Conservation (phyloP, 2,888 invertebrate genomes). For the Drosophila gaucha region DNA sequence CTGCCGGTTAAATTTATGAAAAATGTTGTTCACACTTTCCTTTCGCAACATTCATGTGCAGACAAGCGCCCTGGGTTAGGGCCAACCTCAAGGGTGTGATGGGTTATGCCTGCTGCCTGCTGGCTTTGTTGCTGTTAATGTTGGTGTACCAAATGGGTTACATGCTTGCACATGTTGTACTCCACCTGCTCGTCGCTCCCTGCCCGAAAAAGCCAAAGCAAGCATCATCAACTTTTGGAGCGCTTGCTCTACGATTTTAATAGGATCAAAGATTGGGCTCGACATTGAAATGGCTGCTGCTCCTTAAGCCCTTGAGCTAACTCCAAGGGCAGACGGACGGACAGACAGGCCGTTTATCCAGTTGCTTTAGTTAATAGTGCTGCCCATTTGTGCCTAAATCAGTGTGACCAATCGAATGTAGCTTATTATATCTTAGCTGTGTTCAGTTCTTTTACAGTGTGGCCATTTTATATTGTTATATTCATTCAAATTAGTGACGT, state of each 20-base stretch:
- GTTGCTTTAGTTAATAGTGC: neutral
- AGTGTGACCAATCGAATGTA: conserved; percentile 3
- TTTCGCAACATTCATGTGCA: conserved; percentile 31
- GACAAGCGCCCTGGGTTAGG: conserved; percentile 18
- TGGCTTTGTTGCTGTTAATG: conserved; percentile 24
- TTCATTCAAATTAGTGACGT: no score
- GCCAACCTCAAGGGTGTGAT: conserved; percentile 35
- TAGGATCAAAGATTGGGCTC: conserved; percentile 32
- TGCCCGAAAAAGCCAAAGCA: conserved; percentile 4
- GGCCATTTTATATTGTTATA: no score
- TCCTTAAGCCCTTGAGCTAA: conserved; percentile 1
- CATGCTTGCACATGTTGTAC: conserved; percentile 69
- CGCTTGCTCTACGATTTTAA: conserved; percentile 22
- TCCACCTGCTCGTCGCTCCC: conserved; percentile 33
- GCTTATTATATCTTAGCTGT: no score
- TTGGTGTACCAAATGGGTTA: conserved; percentile 72
- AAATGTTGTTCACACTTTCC: conserved; percentile 83
- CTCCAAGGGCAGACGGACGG: neutral
- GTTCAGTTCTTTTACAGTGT: no score
- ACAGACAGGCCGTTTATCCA: neutral
- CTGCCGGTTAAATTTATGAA: conserved; percentile 80
- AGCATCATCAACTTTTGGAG: conserved; percentile 17
- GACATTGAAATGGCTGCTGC: conserved; percentile 15
- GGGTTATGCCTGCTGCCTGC: conserved; percentile 13
- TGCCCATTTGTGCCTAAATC: neutral